A percentile compares a stretch with the other conserved stretches of the same genome.
Conservation (phyloP, 2,888 invertebrate species). For the Meliscaeva auricollis region DNA sequence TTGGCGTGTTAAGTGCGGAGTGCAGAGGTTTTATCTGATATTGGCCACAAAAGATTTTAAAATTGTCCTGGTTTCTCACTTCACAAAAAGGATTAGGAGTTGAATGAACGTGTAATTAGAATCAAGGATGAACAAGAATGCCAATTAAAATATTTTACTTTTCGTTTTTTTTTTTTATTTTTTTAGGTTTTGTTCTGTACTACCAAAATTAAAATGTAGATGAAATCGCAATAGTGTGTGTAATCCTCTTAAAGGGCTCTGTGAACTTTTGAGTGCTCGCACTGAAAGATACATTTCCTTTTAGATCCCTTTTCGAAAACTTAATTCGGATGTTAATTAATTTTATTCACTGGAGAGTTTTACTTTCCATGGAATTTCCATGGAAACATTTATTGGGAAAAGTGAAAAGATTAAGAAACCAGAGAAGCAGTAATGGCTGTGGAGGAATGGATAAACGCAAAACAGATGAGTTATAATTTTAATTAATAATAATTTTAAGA, state of each 20-base stretch:
- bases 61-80: constrained; percentile 21
- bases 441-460: too few relatives aligned
- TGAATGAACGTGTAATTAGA: constrained; percentile 39
- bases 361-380: constrained; percentile 34
- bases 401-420: constrained; percentile 15
- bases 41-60: constrained; percentile 33
- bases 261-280: constrained; percentile 4
- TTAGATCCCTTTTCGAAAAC: constrained; percentile 56
- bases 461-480: too few relatives aligned
- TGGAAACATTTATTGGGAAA: constrained; percentile 52
- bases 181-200: background rate
- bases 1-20: constrained; percentile 1
- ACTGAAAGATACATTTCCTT: constrained; percentile 42
- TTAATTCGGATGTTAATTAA: constrained; percentile 72
- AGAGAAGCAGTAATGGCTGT: too few relatives aligned
- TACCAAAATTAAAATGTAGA: background rate
- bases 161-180: constrained; percentile 4
- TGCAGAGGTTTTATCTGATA: constrained; percentile 23
- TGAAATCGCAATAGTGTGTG: constrained; percentile 12
- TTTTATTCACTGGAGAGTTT: constrained; percentile 50
- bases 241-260: constrained; percentile 20
- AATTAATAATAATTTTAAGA: too few relatives aligned
- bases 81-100: constrained; percentile 1
- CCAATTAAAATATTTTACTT: constrained; percentile 50
- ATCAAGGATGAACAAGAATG: constrained; percentile 49